A percentile compares a stretch with the other conserved stretches of the same genome.
phyloP scores from a whole-genome alignment of 2,888 invertebrate genomes.

The Muschampia plurimacula region DNA sequence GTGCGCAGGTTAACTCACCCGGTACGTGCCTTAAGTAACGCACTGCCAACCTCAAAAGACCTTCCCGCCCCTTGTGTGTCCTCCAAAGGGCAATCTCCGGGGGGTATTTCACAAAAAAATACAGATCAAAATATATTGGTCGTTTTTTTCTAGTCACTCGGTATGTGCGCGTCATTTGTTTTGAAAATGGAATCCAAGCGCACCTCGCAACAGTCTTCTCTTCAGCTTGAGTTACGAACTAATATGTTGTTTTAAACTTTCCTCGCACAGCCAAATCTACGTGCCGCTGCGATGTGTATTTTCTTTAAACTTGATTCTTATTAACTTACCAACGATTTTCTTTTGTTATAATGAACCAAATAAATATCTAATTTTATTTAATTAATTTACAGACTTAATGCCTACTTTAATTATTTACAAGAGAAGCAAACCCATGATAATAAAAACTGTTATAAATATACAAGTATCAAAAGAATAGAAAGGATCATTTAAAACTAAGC shows the following conservation, averaged over 20 bases:
- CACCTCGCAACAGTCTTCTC: constrained; percentile 28
- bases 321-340: neutral
- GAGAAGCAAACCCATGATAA: no score
- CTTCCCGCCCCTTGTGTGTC: constrained; percentile 47
- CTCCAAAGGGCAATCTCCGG: constrained; percentile 41
- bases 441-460: no score
- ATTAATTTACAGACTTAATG: no score
- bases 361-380: no score
- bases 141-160: constrained; percentile 56
- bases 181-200: constrained; percentile 52
- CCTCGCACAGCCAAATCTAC: neutral
- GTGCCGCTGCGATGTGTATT: neutral
- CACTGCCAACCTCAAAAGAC: constrained; percentile 58
- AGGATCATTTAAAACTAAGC: neutral
- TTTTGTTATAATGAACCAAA: no score
- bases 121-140: constrained; percentile 53
- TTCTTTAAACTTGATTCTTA: neutral
- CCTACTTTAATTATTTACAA: no score
- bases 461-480: no score
- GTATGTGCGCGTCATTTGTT: constrained; percentile 57
- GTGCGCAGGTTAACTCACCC: constrained; percentile 75
- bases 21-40: constrained; percentile 67
- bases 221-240: constrained; percentile 16
- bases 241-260: constrained; percentile 40
- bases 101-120: constrained; percentile 48